Evolutionary conservation across 2,797 vertebrate species (phyloP), one percentile per base, ranked within the genome.

Genomic region (Nannoperca obscura): DNA sequence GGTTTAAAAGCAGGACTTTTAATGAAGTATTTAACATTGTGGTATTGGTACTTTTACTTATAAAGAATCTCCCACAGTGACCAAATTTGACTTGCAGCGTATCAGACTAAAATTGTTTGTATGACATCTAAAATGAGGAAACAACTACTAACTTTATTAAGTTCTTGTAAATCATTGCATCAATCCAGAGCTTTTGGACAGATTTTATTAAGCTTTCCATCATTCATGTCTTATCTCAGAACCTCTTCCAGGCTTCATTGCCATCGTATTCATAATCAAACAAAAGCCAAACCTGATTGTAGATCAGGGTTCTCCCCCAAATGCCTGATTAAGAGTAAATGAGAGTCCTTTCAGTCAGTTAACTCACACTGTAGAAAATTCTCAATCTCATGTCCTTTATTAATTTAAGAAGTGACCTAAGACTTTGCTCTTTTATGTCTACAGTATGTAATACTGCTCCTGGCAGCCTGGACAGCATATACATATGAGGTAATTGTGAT

Each of bases 401-500:
- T 72, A 69, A 72, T 89, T 83, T 52, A 82, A 85, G 60, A 73
- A 27, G 7, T 74, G 78, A 86, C 75, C 76, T 76, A 64, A 90
- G 76, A 40, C 72, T 83, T 60, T 81, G 30, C n/a, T 79, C 49
- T 79, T 83, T 86, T 64, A 78, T 84, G 77, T 82, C 60, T 30
- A 52, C 36, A 77, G 49, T 62, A 17, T 79, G 54, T 63, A 75
- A 69, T 22, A 4, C 54, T 62, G 58, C 57, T 71, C 47, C 71
- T 73, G 78, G 70, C 76, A 70, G 75, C 36, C 49, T 66, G 38
- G 63, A 69, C 64, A 60, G 38, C 59, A 69, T 69, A 53, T 63
- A 84, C 87, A 77, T 80, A 82, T 91, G 89, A 91, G 71, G 85
- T 90, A 81, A 92, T 84, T 76, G 78, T 22, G 62, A 76, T 42